Evolutionary conservation across 2,797 vertebrate genomes (phyloP), one percentile per base, ranked within the genome.

Genomic region (Sebastolobus alascanus): DNA sequence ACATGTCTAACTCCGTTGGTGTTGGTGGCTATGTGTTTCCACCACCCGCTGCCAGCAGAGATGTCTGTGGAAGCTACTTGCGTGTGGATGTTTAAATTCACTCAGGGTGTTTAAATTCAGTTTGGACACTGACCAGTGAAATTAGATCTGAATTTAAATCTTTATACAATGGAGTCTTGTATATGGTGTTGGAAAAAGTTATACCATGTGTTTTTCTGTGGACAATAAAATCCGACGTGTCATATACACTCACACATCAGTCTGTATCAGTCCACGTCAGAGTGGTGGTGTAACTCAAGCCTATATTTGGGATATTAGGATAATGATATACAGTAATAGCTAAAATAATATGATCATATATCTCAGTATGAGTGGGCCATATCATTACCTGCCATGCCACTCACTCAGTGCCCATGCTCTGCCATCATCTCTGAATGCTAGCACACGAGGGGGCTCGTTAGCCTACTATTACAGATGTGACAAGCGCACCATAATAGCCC

Each of bases 401-500:
- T 92, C 88, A 87, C 84, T 92, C 88, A 87, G 83, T 86, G 80
- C 87, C 83, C 40, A 66, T 43, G 69, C 87, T 84, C 87, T 79
- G 82, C 90, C 86, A 87, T 90, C 85, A 88, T 93, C 94, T 94
- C 77, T 94, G 94, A 97, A 96, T 95, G 92, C 95, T 94, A 93
- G 95, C 97, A 84, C 97, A 97, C 95, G 93, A 94, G 95, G 96
- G 96, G 96, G 96, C 96, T 98, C 97, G 97, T 97, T 98, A 97
- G 97, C 96, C 97, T 96, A 96, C 96, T 96, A 96, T 97, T 98
- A 97, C 96, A 96, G 95, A 96, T 97, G 97, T 97, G 96, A 95
- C 96, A 97, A 97, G 96, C 96, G 95, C 96, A 94, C 95, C 95
- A 97, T 98, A 97, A 98, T 97, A 95, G 96, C 95, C 97, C 96